Percentiles rank a stretch among this genome's conserved stretches.
Evolutionary conservation across 23 tunicate genomes (phyloP).

Genomic region (Oikopleura albicans): DNA sequence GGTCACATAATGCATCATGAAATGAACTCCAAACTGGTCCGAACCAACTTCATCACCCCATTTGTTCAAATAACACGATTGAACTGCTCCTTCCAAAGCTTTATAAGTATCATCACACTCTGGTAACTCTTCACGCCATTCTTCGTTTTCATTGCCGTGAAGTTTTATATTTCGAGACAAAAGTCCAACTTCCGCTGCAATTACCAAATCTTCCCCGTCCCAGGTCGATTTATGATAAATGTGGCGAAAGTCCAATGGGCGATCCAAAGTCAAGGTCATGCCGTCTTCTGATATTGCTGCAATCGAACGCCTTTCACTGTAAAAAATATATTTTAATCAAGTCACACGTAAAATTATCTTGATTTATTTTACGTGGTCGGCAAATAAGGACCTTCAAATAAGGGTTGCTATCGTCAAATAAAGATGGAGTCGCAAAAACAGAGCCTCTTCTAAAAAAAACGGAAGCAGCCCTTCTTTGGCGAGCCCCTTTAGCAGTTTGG

Average conservation of each 20-base stretch:
- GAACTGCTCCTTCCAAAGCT: constrained; percentile 29
- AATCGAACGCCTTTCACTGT: too few species aligned
- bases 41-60: constrained; percentile 56
- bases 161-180: constrained; percentile 21
- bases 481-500: too few species aligned
- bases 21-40: constrained; percentile 38
- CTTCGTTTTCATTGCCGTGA: constrained; percentile 21
- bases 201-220: constrained; percentile 10
- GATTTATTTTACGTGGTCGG: too few species aligned
- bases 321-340: too few species aligned
- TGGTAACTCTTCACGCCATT: constrained; percentile 32
- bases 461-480: too few species aligned
- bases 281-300: too few species aligned
- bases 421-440: too few species aligned
- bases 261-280: constrained; percentile 22
- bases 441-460: too few species aligned
- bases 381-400: too few species aligned
- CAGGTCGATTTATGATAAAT: constrained; percentile 21
- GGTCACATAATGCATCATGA: constrained; percentile 36
- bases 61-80: constrained; percentile 28
- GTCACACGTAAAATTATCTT: too few species aligned
- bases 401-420: too few species aligned
- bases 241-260: constrained; percentile 31
- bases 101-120: constrained; percentile 38
- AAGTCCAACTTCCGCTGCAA: background rate